phyloP scores from a whole-genome alignment of 2,113 vertebrate species.

The Melanotaenia duboulayi region DNA sequence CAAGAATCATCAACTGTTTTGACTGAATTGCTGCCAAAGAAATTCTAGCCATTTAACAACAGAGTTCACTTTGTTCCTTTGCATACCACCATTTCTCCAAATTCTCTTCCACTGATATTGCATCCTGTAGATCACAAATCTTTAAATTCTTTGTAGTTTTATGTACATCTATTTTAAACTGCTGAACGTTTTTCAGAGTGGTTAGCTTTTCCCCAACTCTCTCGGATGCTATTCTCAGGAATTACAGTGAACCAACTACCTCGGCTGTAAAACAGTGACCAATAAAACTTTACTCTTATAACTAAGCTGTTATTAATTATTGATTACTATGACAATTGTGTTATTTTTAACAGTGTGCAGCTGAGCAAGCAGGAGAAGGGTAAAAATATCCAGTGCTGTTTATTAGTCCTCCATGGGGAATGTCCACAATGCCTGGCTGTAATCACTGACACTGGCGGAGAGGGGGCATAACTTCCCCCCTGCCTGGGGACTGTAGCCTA shows the following conservation, averaged over 20 bases:
- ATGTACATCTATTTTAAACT: not conserved
- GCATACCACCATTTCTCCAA: too few species aligned
- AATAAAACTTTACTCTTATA: slow-evolving; percentile 11
- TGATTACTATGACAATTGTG: slow-evolving; percentile 13
- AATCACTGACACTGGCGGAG: slow-evolving; percentile 52
- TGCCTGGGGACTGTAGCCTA: slow-evolving; percentile 12
- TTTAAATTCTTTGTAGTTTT: not conserved
- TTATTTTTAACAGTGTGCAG: slow-evolving; percentile 24
- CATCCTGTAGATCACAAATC: too few species aligned
- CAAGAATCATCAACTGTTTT: not conserved
- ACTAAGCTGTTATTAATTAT: not conserved
- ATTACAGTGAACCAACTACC: not conserved
- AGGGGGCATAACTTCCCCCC: slow-evolving; percentile 28
- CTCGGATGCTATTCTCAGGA: too few species aligned
- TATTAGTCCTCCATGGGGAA: slow-evolving; percentile 67
- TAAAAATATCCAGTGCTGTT: slow-evolving; percentile 71
- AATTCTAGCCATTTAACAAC: not conserved
- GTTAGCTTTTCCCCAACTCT: not conserved
- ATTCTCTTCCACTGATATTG: too few species aligned
- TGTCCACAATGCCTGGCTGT: slow-evolving; percentile 72
- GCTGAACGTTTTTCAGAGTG: too few species aligned
- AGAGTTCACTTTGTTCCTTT: too few species aligned
- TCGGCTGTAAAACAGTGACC: not conserved
- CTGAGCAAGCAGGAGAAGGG: slow-evolving; percentile 19
- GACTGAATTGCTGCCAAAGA: not conserved